Evolutionary conservation across 1,140 invertebrate genomes (phyloP), one percentile per base, ranked within the genome.

Genomic region (Bombyx mori): DNA sequence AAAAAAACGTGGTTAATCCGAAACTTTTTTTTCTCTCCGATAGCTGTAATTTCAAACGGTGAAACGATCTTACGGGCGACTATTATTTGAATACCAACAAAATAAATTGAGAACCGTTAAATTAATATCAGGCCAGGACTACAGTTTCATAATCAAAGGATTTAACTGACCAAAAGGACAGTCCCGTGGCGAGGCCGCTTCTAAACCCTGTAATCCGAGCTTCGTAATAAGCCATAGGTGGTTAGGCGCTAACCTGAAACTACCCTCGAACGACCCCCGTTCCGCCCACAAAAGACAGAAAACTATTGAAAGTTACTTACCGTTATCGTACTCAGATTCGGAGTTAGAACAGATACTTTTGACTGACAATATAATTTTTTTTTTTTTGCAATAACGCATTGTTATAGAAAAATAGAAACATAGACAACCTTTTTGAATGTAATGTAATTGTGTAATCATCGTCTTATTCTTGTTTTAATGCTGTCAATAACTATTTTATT

Each of bases 301-400:
- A 85, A 84, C 82, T 82, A 84, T 82, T 77, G 75, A 84, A 82
- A 86, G 75, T 84, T 79, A 83, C 73, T 82, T 77, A 51, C 22
- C 4, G 50, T 51, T 51, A 51, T 35, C 42, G 50, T 35, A 51
- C 8, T 35, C 12, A 47, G 46, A 5, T 47, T 7, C 10, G 46
- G 46, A 47, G 6, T 47, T 47, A 47, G 12, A 47, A 35, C 26
- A 5, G 46, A 47, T 8, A n/a, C 46, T 5, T 47, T 47, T 7
- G 12, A 18, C 12, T 18, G 12, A 18, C 12, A 18, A 18, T 18
- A 0, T 0, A 18, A 18, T 18, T 18, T 18, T 18, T 18, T 18
- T 18, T 18, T 18, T 18, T 18, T 18, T 18, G 12, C 12, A 18
- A 18, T 18, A 0, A 18, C 1, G 6, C 46, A 35, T 35, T 35